phyloP scores from a whole-genome alignment of 2,888 invertebrate genomes.

The Vesta saturnalis region DNA sequence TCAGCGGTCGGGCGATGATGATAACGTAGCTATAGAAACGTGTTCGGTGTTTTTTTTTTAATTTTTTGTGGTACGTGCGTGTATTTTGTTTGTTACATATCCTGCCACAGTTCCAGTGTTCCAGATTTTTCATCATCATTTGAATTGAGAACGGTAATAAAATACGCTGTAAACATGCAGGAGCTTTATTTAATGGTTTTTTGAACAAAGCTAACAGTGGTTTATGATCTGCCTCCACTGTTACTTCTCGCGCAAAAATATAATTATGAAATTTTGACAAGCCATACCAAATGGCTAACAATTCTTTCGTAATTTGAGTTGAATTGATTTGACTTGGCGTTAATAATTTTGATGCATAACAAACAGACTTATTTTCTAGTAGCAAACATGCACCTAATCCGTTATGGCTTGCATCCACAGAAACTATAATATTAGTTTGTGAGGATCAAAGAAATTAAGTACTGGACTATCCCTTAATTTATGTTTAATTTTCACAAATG shows the following conservation, averaged over 20 bases:
- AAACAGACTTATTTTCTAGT: constrained; percentile 13
- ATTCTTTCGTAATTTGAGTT: constrained; percentile 42
- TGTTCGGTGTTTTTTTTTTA: too few species aligned
- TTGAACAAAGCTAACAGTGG: not conserved
- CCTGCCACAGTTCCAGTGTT: too few species aligned
- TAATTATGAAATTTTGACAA: constrained; percentile 51
- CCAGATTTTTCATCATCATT: too few species aligned
- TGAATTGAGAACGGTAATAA: not conserved
- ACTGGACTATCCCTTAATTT: constrained; percentile 7
- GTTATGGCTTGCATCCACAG: constrained; percentile 6
- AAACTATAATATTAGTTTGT: constrained; percentile 9
- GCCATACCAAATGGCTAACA: constrained; percentile 47
- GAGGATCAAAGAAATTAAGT: not conserved
- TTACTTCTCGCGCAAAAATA: constrained; percentile 44
- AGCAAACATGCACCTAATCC: constrained; percentile 4
- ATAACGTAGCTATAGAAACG: too few species aligned
- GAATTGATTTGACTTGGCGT: constrained; percentile 27
- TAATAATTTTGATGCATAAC: constrained; percentile 48
- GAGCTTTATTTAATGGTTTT: not conserved
- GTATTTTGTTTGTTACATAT: too few species aligned
- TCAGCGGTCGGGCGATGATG: too few species aligned
- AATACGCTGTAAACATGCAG: not conserved
- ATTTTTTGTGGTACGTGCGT: too few species aligned
- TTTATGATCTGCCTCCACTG: not conserved
- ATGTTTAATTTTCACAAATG: constrained; percentile 2